Percentiles rank a stretch among this genome's conserved stretches.
Evolutionary conservation across 2,797 vertebrate genomes (phyloP).

Genomic region (Siniperca obscura): DNA sequence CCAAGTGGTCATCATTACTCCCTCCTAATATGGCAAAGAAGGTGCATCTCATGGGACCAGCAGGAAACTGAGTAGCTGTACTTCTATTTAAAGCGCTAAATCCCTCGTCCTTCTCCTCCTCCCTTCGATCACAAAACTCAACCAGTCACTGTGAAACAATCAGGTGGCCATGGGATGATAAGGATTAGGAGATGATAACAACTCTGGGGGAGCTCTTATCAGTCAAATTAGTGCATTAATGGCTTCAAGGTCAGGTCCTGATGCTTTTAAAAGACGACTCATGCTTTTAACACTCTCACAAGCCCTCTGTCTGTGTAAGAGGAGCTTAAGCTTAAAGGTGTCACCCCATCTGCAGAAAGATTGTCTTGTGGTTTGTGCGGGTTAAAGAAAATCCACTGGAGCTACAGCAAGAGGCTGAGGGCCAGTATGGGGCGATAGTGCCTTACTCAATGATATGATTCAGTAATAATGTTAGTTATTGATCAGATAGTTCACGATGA

Average conservation of each 20-base stretch:
- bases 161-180: constrained; percentile 54
- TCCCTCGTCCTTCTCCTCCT: constrained; percentile 2
- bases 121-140: constrained; percentile 30
- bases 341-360: constrained; percentile 30
- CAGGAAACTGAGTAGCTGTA: constrained; percentile 31
- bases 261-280: constrained; percentile 65
- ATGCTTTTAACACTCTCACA: constrained; percentile 56
- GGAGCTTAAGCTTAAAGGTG: constrained; percentile 46
- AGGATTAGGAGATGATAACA: constrained; percentile 66
- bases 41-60: constrained; percentile 21
- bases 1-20: constrained; percentile 45
- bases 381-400: constrained; percentile 6
- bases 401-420: not conserved
- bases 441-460: not conserved
- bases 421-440: not conserved
- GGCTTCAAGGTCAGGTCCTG: constrained; percentile 64
- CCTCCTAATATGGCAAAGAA: constrained; percentile 51
- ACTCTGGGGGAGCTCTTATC: constrained; percentile 59
- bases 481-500: not conserved
- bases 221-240: constrained; percentile 76
- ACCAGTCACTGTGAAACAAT: constrained; percentile 50
- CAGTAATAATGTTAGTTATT: not conserved
- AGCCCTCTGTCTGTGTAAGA: constrained; percentile 30
- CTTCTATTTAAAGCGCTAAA: constrained; percentile 60
- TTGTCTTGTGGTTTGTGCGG: constrained; percentile 7